Evolutionary conservation across 2,113 vertebrate species (phyloP).

Genomic region (Microcebus ravelobensis): DNA sequence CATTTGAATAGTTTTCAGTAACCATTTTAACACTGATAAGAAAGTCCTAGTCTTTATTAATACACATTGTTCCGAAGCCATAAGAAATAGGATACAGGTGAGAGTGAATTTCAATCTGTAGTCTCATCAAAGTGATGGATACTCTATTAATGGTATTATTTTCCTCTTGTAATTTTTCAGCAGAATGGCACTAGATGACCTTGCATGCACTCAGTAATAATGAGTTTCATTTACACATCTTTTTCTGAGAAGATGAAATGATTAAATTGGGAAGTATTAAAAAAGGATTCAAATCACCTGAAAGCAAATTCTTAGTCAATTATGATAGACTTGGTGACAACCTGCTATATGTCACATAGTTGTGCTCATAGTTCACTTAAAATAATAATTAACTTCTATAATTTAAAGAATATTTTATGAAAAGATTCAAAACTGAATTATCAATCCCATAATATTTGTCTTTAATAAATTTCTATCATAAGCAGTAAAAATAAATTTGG

Average conservation of each 20-base stretch:
- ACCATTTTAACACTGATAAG: neutral
- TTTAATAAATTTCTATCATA: neutral
- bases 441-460: neutral
- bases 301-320: slow-evolving; percentile 20
- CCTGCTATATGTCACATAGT: neutral
- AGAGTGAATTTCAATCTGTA: neutral
- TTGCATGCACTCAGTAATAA: neutral
- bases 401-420: slow-evolving; percentile 3
- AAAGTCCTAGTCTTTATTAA: neutral
- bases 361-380: neutral
- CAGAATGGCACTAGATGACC: neutral
- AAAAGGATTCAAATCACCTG: neutral
- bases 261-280: slow-evolving; percentile 37
- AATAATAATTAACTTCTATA: slow-evolving; percentile 28
- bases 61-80: neutral
- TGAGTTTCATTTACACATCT: neutral
- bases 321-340: neutral
- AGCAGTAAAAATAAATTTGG: neutral
- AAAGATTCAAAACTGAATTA: slow-evolving; percentile 11
- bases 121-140: neutral
- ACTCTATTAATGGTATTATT: neutral
- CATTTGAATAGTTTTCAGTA: neutral
- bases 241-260: neutral
- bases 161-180: slow-evolving; percentile 26
- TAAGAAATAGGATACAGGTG: neutral